phyloP scores from a whole-genome alignment of 2,888 invertebrate genomes.

The Polydrusus pterygomalis region DNA sequence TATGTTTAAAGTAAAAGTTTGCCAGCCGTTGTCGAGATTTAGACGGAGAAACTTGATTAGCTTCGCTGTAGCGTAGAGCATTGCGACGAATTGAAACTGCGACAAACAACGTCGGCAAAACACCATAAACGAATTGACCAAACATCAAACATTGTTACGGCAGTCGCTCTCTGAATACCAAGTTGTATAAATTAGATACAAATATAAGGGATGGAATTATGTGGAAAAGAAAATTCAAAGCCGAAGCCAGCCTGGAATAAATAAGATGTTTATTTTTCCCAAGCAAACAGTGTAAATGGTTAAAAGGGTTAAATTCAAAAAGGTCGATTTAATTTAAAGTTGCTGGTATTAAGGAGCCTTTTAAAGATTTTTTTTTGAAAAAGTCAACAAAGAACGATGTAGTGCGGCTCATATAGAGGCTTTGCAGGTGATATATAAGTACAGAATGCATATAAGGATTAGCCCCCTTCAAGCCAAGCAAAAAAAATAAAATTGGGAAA shows the following conservation, averaged over 20 bases:
- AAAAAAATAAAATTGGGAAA: too few species aligned
- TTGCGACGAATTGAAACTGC: slow-evolving; percentile 41
- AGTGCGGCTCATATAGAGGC: too few species aligned
- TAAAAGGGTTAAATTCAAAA: slow-evolving; percentile 1
- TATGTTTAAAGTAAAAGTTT: slow-evolving; percentile 25
- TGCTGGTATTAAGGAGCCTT: neutral
- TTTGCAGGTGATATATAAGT: too few species aligned
- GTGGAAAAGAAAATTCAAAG: slow-evolving; percentile 17
- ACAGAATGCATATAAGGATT: too few species aligned
- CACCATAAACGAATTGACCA: slow-evolving; percentile 69
- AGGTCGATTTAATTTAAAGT: neutral
- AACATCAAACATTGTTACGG: slow-evolving; percentile 70
- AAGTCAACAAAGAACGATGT: too few species aligned
- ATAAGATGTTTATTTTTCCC: slow-evolving; percentile 21
- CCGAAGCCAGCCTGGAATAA: slow-evolving; percentile 4
- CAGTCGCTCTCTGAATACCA: slow-evolving; percentile 67
- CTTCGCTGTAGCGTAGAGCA: slow-evolving; percentile 35
- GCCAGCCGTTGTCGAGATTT: slow-evolving; percentile 29
- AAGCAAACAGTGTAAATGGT: neutral
- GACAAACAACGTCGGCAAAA: slow-evolving; percentile 46
- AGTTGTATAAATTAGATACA: slow-evolving; percentile 52
- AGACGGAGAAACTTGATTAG: slow-evolving; percentile 39
- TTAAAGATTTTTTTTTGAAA: too few species aligned
- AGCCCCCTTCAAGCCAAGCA: too few species aligned
- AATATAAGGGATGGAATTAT: slow-evolving; percentile 23